Conservation (phyloP, 2,888 invertebrate genomes). For the Drosophila dives region DNA sequence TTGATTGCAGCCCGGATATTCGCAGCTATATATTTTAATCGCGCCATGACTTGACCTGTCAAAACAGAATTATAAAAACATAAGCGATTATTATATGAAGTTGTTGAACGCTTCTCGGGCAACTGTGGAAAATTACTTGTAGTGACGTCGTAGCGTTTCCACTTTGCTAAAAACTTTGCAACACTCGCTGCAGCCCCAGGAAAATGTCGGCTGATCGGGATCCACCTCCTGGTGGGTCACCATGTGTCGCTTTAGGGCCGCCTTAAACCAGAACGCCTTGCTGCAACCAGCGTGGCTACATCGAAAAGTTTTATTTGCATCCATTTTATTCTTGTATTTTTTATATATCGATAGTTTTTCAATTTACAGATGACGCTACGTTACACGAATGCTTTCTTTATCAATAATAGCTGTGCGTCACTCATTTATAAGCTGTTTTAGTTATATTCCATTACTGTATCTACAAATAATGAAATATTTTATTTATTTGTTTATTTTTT, state of each 20-base stretch:
- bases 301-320: constrained; percentile 38
- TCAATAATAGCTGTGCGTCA: background rate
- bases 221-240: constrained; percentile 31
- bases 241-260: constrained; percentile 38
- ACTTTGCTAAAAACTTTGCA: constrained; percentile 37
- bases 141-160: constrained; percentile 45
- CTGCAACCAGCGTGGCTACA: constrained; percentile 31
- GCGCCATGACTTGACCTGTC: constrained; percentile 43
- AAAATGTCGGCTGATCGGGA: constrained; percentile 14
- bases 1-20: constrained; percentile 41
- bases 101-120: background rate
- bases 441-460: background rate
- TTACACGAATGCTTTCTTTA: background rate
- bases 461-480: background rate
- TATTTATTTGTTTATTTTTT: background rate
- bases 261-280: constrained; percentile 53
- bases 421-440: background rate
- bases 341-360: background rate
- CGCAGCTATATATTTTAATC: constrained; percentile 32
- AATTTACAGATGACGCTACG: constrained; percentile 1
- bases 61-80: background rate
- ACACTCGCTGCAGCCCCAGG: constrained; percentile 38
- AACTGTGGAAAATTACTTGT: constrained; percentile 20
- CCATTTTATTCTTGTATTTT: constrained; percentile 22
- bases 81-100: background rate